Percentiles rank a stretch among this genome's conserved stretches.
These are phyloP conservation scores for Phrynosoma platyrhinos DNA, from an alignment of 2,113 vertebrate genomes.

Conservation along the genomic window DNA sequence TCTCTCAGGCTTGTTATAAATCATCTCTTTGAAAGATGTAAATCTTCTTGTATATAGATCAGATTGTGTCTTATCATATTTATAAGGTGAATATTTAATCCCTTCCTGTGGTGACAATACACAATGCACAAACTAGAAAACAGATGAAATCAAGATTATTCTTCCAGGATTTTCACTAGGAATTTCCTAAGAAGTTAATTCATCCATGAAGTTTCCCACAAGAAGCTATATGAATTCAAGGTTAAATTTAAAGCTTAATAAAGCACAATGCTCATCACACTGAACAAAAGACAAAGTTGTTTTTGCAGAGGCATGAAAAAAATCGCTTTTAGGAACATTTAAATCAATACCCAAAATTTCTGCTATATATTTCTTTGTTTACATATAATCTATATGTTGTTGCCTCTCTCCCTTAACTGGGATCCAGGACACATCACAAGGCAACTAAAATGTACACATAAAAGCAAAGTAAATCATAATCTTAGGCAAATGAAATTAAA, in stretches of 20 bases:
- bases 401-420: too few species aligned
- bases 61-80: too few species aligned
- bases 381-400: too few species aligned
- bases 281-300: not conserved
- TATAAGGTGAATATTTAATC: not conserved
- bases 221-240: not conserved
- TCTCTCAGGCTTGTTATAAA: not conserved
- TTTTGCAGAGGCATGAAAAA: not conserved
- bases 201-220: not conserved
- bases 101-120: not conserved
- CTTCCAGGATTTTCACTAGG: not conserved
- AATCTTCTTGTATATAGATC: too few species aligned
- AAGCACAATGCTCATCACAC: not conserved
- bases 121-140: not conserved
- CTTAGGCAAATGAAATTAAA: too few species aligned
- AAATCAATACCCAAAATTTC: not conserved
- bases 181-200: not conserved
- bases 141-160: not conserved
- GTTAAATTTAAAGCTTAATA: not conserved
- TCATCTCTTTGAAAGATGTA: not conserved
- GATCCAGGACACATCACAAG: too few species aligned
- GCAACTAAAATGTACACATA: too few species aligned
- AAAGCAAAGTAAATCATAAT: too few species aligned
- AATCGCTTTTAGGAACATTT: not conserved
- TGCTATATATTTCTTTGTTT: too few species aligned